Conservation (phyloP, 2,113 vertebrate genomes). For the Brachypodius melanocephalos region DNA sequence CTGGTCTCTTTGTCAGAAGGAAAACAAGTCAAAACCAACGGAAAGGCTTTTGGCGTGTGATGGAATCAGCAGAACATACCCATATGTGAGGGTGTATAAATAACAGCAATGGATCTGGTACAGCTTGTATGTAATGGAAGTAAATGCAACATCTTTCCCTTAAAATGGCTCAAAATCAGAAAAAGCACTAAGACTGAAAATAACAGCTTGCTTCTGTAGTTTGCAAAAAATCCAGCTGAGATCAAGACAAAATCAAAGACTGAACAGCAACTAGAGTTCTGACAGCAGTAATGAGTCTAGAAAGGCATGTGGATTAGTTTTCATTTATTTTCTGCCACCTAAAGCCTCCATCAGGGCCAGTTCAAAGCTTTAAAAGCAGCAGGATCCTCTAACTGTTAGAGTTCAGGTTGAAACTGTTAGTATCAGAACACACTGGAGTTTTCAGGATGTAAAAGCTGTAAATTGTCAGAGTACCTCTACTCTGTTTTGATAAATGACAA, state of each 20-base stretch:
- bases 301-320: not conserved
- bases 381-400: not conserved
- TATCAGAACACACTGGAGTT: not conserved
- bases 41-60: not conserved
- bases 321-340: not conserved
- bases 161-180: not conserved
- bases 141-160: not conserved
- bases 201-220: not conserved
- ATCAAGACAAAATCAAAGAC: not conserved
- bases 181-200: not conserved
- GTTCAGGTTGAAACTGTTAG: not conserved
- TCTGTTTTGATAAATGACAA: not conserved
- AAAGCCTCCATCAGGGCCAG: not conserved
- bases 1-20: not conserved
- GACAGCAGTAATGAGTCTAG: not conserved
- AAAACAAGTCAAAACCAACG: not conserved
- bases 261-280: not conserved
- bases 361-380: not conserved
- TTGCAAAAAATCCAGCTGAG: constrained; percentile 2
- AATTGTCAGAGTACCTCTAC: not conserved
- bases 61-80: not conserved
- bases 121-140: not conserved
- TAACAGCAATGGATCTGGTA: not conserved
- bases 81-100: not conserved
- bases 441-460: not conserved